These are phyloP conservation scores for Macrophya alboannulata DNA, from an alignment of 2,888 invertebrate genomes.

Conservation along the genomic window DNA sequence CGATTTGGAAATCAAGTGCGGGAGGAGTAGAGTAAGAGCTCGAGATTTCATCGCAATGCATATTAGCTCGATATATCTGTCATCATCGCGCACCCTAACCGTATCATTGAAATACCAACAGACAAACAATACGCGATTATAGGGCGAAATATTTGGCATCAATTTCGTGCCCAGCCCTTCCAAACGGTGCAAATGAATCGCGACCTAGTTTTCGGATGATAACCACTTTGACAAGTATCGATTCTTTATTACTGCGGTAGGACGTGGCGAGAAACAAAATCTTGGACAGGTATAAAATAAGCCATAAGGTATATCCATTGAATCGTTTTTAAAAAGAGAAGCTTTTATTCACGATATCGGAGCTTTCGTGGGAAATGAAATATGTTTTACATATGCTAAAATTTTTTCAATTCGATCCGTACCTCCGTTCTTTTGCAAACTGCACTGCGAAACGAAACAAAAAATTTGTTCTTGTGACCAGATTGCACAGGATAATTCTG, in stretches of 20 bases:
- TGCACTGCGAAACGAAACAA: no score
- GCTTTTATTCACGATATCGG: no score
- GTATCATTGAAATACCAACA: constrained; percentile 1
- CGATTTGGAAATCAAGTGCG: background rate
- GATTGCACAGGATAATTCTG: background rate
- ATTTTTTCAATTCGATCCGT: no score
- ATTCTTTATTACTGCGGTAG: constrained; percentile 22
- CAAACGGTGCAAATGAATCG: constrained; percentile 1
- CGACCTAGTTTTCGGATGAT: constrained; percentile 41
- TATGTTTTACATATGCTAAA: no score
- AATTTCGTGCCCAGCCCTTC: constrained; percentile 15
- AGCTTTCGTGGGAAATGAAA: no score
- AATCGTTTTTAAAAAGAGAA: no score
- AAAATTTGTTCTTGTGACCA: background rate
- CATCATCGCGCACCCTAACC: background rate
- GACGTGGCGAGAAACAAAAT: constrained; percentile 16
- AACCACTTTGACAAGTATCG: constrained; percentile 45
- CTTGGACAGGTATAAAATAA: background rate
- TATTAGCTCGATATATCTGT: background rate
- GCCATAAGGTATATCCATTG: constrained; percentile 26
- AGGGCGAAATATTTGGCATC: constrained; percentile 12
- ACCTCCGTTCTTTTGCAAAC: no score
- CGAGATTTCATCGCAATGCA: background rate
- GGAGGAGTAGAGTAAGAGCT: background rate
- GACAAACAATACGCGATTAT: background rate